Evolutionary conservation across 2,888 invertebrate species (phyloP).

Genomic region (Morpho helenor): DNA sequence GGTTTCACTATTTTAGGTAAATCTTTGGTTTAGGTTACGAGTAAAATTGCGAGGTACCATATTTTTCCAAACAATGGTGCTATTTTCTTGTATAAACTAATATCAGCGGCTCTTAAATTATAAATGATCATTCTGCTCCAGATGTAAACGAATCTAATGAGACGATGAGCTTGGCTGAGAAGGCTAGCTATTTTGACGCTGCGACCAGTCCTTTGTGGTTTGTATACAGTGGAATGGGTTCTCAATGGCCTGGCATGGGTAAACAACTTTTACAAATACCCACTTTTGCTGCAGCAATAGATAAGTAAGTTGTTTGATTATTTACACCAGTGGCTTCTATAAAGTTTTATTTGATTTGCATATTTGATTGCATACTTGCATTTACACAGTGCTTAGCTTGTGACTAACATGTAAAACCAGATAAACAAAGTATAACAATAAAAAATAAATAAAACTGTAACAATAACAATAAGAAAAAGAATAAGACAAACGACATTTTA

Average conservation of each 20-base stretch:
- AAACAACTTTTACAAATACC: slow-evolving; percentile 80
- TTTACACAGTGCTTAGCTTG: no score
- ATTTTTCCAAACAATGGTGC: no score
- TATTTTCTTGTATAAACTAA: no score
- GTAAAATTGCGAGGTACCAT: background rate
- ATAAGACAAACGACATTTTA: no score
- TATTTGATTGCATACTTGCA: background rate
- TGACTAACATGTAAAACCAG: no score
- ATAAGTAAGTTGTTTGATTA: slow-evolving; percentile 40
- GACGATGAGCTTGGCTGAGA: slow-evolving; percentile 28
- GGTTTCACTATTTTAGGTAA: slow-evolving; percentile 50
- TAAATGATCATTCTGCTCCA: slow-evolving; percentile 27
- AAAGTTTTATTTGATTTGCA: no score
- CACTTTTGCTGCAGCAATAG: slow-evolving; percentile 77
- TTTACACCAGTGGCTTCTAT: no score
- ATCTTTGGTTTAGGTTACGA: slow-evolving; percentile 4
- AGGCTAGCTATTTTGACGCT: slow-evolving; percentile 26
- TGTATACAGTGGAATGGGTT: slow-evolving; percentile 84
- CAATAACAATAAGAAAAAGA: no score
- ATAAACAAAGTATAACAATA: no score
- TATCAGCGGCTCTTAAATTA: no score
- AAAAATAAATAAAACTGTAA: no score
- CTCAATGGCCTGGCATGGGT: slow-evolving; percentile 85
- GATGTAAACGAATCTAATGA: background rate
- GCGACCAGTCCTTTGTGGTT: slow-evolving; percentile 68